Conservation (phyloP, 2,113 vertebrate genomes). For the Phainopepla nitens region DNA sequence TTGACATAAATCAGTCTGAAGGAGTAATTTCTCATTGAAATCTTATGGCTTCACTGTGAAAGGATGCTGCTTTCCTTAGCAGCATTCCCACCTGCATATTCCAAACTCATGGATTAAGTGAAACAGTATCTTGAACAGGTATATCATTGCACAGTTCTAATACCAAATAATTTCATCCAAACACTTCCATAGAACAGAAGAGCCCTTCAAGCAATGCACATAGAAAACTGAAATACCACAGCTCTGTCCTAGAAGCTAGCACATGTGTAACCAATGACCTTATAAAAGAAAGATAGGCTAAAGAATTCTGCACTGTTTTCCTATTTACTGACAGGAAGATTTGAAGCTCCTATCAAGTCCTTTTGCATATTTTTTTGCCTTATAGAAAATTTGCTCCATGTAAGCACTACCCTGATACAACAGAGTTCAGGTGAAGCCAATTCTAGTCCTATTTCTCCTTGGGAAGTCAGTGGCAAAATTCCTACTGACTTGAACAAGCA, state of each 20-base stretch:
- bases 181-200: background rate
- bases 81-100: background rate
- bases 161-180: accelerated
- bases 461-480: background rate
- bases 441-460: background rate
- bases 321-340: background rate
- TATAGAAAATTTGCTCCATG: background rate
- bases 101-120: background rate
- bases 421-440: background rate
- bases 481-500: background rate
- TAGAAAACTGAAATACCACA: background rate
- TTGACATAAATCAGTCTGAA: background rate
- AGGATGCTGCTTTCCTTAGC: background rate
- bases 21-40: background rate
- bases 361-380: background rate
- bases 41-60: background rate
- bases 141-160: background rate
- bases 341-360: background rate
- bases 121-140: background rate
- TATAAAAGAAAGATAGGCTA: background rate
- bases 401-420: background rate
- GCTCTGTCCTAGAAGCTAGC: background rate
- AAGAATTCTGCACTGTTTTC: background rate
- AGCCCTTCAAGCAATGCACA: background rate
- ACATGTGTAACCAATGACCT: accelerated